phyloP scores from a whole-genome alignment of 2,888 invertebrate genomes.

The Mimumesa dahlbomi region DNA sequence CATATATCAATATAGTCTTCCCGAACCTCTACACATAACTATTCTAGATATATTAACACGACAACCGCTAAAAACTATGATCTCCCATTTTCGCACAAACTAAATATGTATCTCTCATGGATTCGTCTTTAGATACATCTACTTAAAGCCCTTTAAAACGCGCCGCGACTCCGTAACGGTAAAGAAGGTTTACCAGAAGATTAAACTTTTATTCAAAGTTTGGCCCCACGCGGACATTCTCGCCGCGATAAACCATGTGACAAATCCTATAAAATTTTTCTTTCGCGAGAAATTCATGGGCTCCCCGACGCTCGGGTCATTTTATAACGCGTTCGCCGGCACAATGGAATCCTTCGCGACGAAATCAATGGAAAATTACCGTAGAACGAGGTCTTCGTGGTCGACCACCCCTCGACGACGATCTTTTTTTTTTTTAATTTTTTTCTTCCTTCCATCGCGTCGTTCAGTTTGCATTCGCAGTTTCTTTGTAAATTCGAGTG shows the following conservation, averaged over 20 bases:
- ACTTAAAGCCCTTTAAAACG: too few species aligned
- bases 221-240: background rate
- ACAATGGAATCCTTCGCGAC: background rate
- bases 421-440: background rate
- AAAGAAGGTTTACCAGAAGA: too few species aligned
- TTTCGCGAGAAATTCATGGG: background rate
- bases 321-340: background rate
- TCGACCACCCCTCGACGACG: background rate
- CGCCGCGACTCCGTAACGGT: too few species aligned
- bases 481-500: background rate
- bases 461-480: background rate
- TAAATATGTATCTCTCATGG: too few species aligned
- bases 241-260: background rate
- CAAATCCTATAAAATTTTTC: background rate
- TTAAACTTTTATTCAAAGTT: too few species aligned
- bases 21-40: too few species aligned
- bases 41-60: too few species aligned
- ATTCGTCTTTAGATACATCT: too few species aligned
- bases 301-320: background rate
- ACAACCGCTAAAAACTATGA: too few species aligned
- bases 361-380: conserved; percentile 2
- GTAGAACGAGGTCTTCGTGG: background rate
- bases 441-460: background rate
- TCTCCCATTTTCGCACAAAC: too few species aligned
- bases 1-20: too few species aligned